Evolutionary conservation across 2,888 invertebrate species (phyloP).

Genomic region (Macrosoma leucophasiata): DNA sequence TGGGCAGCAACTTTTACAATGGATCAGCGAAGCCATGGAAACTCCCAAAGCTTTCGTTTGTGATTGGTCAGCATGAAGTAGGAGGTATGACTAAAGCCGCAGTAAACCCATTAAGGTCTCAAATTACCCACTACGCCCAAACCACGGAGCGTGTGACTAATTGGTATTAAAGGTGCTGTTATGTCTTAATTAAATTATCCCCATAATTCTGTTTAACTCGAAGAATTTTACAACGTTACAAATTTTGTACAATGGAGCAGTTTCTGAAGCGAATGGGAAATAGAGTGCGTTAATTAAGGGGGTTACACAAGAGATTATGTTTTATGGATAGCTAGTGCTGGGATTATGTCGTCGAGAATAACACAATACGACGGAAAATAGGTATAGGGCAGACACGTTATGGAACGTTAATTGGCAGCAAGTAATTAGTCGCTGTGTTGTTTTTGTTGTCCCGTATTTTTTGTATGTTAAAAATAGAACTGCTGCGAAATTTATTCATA

Average conservation of each 20-base stretch:
- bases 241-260: conserved; percentile 63
- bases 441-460: no score
- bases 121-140: conserved; percentile 71
- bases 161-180: conserved; percentile 69
- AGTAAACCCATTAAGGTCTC: conserved; percentile 65
- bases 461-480: no score
- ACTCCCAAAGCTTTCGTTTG: conserved; percentile 33
- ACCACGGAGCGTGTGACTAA: conserved; percentile 69
- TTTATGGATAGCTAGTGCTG: conserved; percentile 25
- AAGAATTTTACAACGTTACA: conserved; percentile 63
- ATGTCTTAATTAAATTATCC: conserved; percentile 73
- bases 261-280: conserved; percentile 63
- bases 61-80: conserved; percentile 58
- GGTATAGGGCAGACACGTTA: no score
- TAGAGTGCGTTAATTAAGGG: conserved; percentile 56
- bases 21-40: conserved; percentile 59
- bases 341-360: no score
- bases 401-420: no score
- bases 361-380: no score
- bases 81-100: conserved; percentile 62
- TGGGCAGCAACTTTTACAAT: no score
- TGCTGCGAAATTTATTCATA: no score
- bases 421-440: no score
- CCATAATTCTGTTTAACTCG: conserved; percentile 56
- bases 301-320: conserved; percentile 43